Base-by-base conservation (phyloP, 2,888 invertebrate genomes). In the Panopea generosa region DNA sequence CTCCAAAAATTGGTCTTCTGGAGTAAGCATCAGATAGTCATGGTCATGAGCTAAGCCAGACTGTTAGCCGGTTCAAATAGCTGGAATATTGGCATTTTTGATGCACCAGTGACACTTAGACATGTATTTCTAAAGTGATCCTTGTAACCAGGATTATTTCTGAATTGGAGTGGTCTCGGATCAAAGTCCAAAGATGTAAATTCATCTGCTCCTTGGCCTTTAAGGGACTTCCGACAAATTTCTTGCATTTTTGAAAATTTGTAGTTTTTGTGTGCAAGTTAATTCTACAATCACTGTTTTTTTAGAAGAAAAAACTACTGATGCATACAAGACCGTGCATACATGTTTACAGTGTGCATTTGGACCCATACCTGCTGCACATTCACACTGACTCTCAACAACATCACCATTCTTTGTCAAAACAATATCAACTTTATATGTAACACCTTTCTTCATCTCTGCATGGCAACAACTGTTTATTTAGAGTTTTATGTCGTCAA, bases 291-390 rank as follows among this genome's bases (percentile, higher is more conserved):
- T 40, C 4, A 80, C n/a, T 20, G 45, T 47, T n/a, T n/a, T 20
- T 26, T 22, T 47, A 7, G 40, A 24, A 9, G 4, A 9, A 22
- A 59, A 59, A 22, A 52, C 11, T 4, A 33, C 4, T 33, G 33
- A 4, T 33, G 66, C 84, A 70, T 56, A 75, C 14, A 85, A 33
- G 1, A 74, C 63, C n/a, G 60, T 26, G 18, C 60, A 61, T 9
- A 85, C 69, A 72, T 84, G 84, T 63, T 85, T 85, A 50, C 83
- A 84, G 56, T 84, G 80, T 20, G 68, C 83, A 61, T 33, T 22
- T n/a, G 83, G 85, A 9, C 84, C 85, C 75, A 76, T 75, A 18
- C 82, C 85, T 38, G 77, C 83, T 4, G 69, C 74, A 78, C 84
- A 85, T 59, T 85, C 82, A 77, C 78, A 83, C 43, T 84, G 85